Evolutionary conservation across 2,113 vertebrate genomes (phyloP), one percentile per base, ranked within the genome.

Genomic region (Calypte anna): DNA sequence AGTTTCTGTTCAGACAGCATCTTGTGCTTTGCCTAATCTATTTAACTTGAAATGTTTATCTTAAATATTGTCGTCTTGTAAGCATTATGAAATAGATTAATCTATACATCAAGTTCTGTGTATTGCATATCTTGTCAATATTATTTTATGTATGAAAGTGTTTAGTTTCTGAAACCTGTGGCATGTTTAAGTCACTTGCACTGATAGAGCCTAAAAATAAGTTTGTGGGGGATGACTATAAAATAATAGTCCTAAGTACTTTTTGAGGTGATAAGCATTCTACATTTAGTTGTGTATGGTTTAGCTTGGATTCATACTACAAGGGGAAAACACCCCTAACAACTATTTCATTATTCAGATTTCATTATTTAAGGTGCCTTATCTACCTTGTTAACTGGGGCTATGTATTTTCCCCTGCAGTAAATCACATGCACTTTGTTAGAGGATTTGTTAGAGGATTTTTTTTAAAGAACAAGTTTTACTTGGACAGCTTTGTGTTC

Each of bases 141-240:
- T 1, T 63, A 31, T 77, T 90, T 92, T 80, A 58, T 70, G 33
- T 90, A 53, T 82, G 38, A 46, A 93, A 44, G 72, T 86, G 18
- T 68, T 97, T 80, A 51, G 63, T 90, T 96, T 91, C 40, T 90
- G 36, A 70, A 84, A 84, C 5, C 3, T 78, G 68, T 93, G 68
- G 94, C 94, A 92, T 97, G 75, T 94, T 85, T 93, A 63, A 88
- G 94, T 92, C 90, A 88, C 55, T 93, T 93, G 75, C 74, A 88
- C 30, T 95, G 33, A 73, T 73, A 88, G 25, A 76, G 22, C n/a
- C 59, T 95, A 85, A 92, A 95, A 93, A 80, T 33, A 93, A 27
- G 82, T 93, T 80, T 30, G 16, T 95, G 53, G 61, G 77, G 70
- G 95, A 30, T 88, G 43, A 81, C 94, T 91, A 12, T 88, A 53